Percentiles rank a stretch among this genome's conserved stretches.
These are phyloP conservation scores for Phataginus tetradactyla DNA, from an alignment of 2,797 vertebrate species.

Conservation along the genomic window DNA sequence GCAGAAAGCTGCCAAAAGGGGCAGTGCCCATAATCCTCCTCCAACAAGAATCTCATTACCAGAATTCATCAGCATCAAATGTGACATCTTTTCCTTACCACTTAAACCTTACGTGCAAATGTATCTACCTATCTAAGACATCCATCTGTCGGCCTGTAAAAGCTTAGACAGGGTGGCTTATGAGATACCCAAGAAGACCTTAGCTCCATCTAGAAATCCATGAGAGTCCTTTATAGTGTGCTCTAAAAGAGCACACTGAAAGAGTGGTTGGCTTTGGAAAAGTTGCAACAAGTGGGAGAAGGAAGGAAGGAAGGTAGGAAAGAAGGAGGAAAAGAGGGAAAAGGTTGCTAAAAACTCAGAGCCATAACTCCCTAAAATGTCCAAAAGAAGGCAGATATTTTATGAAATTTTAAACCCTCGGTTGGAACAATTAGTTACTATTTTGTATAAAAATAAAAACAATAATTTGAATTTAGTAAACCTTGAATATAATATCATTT, in stretches of 20 bases:
- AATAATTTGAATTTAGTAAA: neutral
- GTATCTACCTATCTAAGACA: conserved; percentile 63
- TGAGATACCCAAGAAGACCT: neutral
- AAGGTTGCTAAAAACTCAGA: neutral
- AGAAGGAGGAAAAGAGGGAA: neutral
- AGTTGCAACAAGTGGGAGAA: neutral
- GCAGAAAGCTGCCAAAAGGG: conserved; percentile 68
- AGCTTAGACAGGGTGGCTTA: conserved; percentile 20
- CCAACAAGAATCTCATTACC: conserved; percentile 68
- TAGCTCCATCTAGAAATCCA: conserved; percentile 3
- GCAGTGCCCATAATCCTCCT: conserved; percentile 59
- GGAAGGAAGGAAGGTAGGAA: neutral
- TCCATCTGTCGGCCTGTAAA: conserved; percentile 62
- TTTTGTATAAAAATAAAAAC: conserved; percentile 45
- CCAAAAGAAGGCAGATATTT: neutral
- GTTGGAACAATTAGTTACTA: neutral
- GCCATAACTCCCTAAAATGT: neutral
- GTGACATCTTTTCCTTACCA: conserved; percentile 66
- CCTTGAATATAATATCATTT: neutral
- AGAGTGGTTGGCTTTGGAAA: neutral
- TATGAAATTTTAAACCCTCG: neutral
- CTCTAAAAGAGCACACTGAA: neutral
- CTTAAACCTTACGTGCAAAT: conserved; percentile 71
- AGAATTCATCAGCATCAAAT: conserved; percentile 71
- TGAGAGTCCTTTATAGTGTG: neutral